Base-by-base conservation (phyloP, 2,797 vertebrate genomes). In the Clamator glandarius region DNA sequence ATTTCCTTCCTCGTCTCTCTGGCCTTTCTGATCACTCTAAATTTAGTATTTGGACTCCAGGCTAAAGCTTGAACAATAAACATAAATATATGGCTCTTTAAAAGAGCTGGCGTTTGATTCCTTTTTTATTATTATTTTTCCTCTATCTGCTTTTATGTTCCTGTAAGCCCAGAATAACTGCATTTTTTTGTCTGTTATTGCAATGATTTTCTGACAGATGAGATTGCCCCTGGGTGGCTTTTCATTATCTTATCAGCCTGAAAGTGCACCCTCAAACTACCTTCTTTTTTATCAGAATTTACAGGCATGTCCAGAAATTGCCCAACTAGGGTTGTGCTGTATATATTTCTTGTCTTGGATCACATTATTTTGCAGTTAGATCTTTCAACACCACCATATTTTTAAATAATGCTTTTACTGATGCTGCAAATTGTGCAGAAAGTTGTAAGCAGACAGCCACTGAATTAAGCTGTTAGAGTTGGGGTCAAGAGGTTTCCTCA, bases 331-430 rank as follows among this genome's bases (percentile, higher is more conserved):
- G 55, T 69, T 10, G 1, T 63, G 58, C 61, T 95, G 19, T 52
- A 25, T 68, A 7, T 41, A 73, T 70, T 93, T 61, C 82, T 64
- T 87, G 63, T 67, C 85, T 84, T 63, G 39, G 24, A 69, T 46
- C 52, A 29, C 55, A 19, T 91, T 70, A 41, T 58, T 59, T 77
- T 90, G 67, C 77, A 84, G 59, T 42, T 64, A 74, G 36, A 33
- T 77, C 85, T 94, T 90, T 84, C 93, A 84, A 52, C 92, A 44
- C 85, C 0, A 0, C 63, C 0, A 0, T 84, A 81, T 89, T 90
- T 93, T 82, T 70, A 82, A 93, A 84, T 62, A 51, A 55, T 13
- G 3, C 70, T 91, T 95, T 73, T 66, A 85, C 70, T 82, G 70
- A 73, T 0, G 0, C 84, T 87, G 92, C 79, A 90, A 91, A 81